Evolutionary conservation across 2,113 vertebrate genomes (phyloP).

Genomic region (Alligator sinensis): DNA sequence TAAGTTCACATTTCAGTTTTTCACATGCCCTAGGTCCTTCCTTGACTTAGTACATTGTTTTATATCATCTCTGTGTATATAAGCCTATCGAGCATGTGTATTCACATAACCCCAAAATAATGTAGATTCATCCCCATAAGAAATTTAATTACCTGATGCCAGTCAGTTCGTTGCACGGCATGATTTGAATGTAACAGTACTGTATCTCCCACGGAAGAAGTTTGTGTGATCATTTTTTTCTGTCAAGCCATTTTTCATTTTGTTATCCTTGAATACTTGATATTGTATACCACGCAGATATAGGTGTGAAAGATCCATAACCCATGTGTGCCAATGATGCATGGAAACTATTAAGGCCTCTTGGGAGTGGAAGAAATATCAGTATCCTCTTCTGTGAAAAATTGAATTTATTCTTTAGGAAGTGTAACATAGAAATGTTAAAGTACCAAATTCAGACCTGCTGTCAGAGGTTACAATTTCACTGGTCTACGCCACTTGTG

Average conservation of each 20-base stretch:
- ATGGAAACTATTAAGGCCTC: constrained; percentile 28
- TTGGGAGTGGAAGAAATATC: constrained; percentile 8
- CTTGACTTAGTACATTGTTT: neutral
- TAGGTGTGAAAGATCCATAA: constrained; percentile 12
- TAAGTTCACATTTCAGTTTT: too few relatives aligned
- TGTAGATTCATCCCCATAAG: neutral
- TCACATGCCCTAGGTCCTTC: neutral
- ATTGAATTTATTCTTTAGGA: neutral
- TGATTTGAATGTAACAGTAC: neutral
- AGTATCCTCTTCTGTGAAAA: constrained; percentile 14
- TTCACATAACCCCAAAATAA: neutral
- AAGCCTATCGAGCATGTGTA: neutral
- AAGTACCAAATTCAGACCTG: neutral
- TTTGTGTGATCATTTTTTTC: neutral
- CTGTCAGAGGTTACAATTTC: neutral
- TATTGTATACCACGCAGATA: neutral
- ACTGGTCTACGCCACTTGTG: neutral
- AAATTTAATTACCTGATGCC: neutral
- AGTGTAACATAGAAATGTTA: neutral
- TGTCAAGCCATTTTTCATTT: constrained; percentile 5
- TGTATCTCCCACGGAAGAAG: neutral
- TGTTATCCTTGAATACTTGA: constrained; percentile 11
- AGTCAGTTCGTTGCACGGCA: neutral
- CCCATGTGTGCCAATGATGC: neutral
- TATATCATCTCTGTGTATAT: neutral